These are phyloP conservation scores for Ischnura elegans DNA, from an alignment of 2,888 invertebrate genomes.

Conservation along the genomic window DNA sequence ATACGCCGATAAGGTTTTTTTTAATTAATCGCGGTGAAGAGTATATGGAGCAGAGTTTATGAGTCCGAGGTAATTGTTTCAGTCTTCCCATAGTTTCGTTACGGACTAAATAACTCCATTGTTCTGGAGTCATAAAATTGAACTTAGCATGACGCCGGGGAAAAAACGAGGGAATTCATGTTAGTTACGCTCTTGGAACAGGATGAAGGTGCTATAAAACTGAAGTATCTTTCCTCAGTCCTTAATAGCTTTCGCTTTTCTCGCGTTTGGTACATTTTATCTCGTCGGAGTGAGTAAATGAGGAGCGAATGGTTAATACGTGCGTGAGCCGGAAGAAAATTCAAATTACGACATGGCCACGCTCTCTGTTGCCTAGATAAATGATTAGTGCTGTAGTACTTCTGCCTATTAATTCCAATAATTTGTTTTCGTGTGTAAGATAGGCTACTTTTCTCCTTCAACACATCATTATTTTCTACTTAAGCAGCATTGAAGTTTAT, in stretches of 20 bases:
- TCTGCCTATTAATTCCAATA: no score
- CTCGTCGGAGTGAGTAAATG: background rate
- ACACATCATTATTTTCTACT: no score
- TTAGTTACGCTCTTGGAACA: constrained; percentile 36
- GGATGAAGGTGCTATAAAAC: constrained; percentile 6
- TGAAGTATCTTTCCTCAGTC: background rate
- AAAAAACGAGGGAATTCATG: constrained; percentile 11
- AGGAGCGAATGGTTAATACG: background rate
- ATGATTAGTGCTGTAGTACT: no score
- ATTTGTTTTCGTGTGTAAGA: no score
- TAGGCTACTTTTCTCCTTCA: no score
- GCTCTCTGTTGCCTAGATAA: background rate
- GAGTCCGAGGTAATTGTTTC: background rate
- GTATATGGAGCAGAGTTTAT: constrained; percentile 11
- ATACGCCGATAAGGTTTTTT: background rate
- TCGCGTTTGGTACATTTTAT: background rate
- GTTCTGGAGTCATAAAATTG: constrained; percentile 46
- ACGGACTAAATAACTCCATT: constrained; percentile 17
- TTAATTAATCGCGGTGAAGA: constrained; percentile 8
- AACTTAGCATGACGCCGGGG: background rate
- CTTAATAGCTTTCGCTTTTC: constrained; percentile 4
- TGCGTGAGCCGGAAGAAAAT: background rate
- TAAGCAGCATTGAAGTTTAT: no score
- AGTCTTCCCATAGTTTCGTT: constrained; percentile 17
- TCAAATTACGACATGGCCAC: background rate